These are phyloP conservation scores for Meloidogyne exigua DNA, from an alignment of 1,140 invertebrate species.

Conservation along the genomic window DNA sequence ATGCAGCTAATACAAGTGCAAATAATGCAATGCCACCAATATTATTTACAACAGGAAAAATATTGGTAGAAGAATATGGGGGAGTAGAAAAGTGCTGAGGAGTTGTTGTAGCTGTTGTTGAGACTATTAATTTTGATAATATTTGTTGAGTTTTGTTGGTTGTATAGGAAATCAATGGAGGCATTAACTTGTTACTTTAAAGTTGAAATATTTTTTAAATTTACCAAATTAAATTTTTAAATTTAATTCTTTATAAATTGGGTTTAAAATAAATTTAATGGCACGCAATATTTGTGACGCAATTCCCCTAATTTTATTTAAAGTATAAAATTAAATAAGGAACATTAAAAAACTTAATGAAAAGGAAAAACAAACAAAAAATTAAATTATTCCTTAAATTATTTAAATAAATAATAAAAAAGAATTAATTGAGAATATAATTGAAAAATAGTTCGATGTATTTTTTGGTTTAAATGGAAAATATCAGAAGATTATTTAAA, in stretches of 20 bases:
- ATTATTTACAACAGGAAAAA: not conserved
- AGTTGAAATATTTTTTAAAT: not conserved
- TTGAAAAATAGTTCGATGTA: no score
- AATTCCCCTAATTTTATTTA: not conserved
- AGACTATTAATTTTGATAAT: not conserved
- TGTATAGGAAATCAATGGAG: not conserved
- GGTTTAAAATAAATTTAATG: not conserved
- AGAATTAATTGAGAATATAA: no score
- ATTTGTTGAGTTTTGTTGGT: not conserved
- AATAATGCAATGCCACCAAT: constrained; percentile 31
- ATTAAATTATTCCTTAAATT: not conserved
- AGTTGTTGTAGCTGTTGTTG: not conserved
- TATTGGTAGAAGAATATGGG: not conserved
- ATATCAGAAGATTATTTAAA: no score
- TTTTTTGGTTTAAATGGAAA: no score
- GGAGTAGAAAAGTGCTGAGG: not conserved
- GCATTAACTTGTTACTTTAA: not conserved
- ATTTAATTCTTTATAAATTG: no score
- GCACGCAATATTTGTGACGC: not conserved
- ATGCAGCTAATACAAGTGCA: constrained; percentile 51
- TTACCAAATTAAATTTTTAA: no score
- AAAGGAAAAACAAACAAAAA: not conserved
- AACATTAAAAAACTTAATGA: not conserved
- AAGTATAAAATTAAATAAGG: not conserved
- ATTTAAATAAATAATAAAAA: no score